Evolutionary conservation across 2,888 invertebrate species (phyloP).

Genomic region (Dryomyza anilis): DNA sequence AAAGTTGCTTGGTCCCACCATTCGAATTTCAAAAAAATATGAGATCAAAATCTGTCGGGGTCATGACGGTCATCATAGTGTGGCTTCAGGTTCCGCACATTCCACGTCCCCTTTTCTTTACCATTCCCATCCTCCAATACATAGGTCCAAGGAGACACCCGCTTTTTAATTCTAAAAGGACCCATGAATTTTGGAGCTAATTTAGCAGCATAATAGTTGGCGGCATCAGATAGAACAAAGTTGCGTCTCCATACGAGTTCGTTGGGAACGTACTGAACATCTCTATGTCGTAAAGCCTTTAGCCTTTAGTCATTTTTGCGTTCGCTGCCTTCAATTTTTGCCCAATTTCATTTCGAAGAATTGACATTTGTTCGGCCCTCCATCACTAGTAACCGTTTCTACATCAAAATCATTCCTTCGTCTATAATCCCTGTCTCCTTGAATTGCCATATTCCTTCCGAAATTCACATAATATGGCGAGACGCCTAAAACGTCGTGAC

Average conservation of each 20-base stretch:
- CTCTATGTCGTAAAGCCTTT: neutral
- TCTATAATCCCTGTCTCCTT: too few relatives aligned
- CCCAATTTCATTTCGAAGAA: neutral
- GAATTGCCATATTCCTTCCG: too few relatives aligned
- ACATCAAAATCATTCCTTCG: neutral
- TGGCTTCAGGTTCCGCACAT: too few relatives aligned
- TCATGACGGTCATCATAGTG: too few relatives aligned
- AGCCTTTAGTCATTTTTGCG: neutral
- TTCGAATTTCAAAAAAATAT: too few relatives aligned
- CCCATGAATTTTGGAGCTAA: neutral
- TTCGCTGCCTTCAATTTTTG: neutral
- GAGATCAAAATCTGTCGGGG: too few relatives aligned
- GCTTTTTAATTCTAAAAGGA: neutral
- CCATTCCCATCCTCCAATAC: too few relatives aligned
- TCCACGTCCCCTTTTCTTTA: too few relatives aligned
- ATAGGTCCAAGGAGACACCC: neutral
- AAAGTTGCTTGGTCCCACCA: too few relatives aligned
- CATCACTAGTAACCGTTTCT: neutral
- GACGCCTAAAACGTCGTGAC: constrained; percentile 17
- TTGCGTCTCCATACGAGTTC: too few relatives aligned
- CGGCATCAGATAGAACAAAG: neutral
- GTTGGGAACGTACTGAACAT: neutral
- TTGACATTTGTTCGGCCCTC: neutral
- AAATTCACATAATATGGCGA: constrained; percentile 7
- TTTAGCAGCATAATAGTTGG: neutral